A percentile compares a stretch with the other conserved stretches of the same genome.
phyloP scores from a whole-genome alignment of 1,140 invertebrate genomes.

The Pararge aegeria region DNA sequence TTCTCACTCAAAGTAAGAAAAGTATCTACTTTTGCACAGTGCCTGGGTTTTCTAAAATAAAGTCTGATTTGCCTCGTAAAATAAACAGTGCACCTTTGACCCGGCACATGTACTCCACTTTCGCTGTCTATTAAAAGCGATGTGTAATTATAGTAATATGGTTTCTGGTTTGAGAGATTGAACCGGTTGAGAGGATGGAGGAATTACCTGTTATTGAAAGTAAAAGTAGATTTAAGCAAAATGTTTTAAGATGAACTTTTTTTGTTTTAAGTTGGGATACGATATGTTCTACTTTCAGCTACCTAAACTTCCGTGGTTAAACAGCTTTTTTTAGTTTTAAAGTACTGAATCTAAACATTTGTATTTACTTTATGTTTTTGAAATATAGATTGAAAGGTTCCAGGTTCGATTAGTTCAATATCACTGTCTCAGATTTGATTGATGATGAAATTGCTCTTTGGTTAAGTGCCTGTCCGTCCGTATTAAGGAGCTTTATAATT shows the following conservation, averaged over 20 bases:
- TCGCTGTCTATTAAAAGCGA: slow-evolving; percentile 23
- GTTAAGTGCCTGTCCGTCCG: no score
- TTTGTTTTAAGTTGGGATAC: neutral
- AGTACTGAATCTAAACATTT: no score
- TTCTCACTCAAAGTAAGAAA: no score
- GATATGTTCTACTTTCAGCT: neutral
- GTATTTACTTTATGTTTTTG: no score
- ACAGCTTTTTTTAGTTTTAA: no score
- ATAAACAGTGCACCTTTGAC: slow-evolving; percentile 17
- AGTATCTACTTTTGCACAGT: no score
- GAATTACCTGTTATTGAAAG: slow-evolving; percentile 9
- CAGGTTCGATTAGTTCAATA: no score
- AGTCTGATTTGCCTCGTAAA: slow-evolving; percentile 1
- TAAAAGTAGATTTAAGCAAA: neutral
- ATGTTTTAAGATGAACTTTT: neutral
- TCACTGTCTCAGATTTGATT: no score
- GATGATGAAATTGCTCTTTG: no score
- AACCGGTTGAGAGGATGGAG: slow-evolving; percentile 6
- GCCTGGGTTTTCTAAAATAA: neutral
- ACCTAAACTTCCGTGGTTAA: no score
- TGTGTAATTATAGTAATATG: slow-evolving; percentile 11
- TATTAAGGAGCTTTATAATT: no score
- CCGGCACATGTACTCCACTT: slow-evolving; percentile 17
- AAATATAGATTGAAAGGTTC: no score
- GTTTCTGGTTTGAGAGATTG: neutral